phyloP scores from a whole-genome alignment of 2,888 invertebrate species.

The Psylliodes chrysocephalus region DNA sequence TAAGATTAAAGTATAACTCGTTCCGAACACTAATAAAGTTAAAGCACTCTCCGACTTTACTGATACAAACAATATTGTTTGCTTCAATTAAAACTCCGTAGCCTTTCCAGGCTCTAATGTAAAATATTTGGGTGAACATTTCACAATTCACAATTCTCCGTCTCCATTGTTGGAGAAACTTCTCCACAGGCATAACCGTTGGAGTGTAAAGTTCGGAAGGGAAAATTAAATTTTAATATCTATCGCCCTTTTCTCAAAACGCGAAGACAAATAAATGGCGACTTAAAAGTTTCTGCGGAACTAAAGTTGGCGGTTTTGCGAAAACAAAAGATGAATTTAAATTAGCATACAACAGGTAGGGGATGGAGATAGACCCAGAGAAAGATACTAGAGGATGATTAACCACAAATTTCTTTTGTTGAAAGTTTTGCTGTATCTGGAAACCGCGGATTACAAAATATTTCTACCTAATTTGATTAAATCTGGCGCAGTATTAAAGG shows the following conservation, averaged over 20 bases:
- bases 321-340: conserved; percentile 55
- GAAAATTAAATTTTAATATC: conserved; percentile 58
- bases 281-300: conserved; percentile 50
- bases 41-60: conserved; percentile 30
- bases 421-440: conserved; percentile 23
- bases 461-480: background rate
- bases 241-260: conserved; percentile 47
- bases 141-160: conserved; percentile 39
- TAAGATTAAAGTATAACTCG: conserved; percentile 20
- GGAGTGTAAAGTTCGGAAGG: conserved; percentile 47
- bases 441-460: conserved; percentile 13
- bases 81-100: conserved; percentile 23
- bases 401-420: conserved; percentile 29
- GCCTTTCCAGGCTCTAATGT: conserved; percentile 31
- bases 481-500: too few relatives aligned
- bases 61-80: conserved; percentile 39
- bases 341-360: conserved; percentile 58
- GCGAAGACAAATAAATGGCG: conserved; percentile 52
- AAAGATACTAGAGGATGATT: conserved; percentile 20
- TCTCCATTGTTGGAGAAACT: conserved; percentile 29
- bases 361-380: background rate
- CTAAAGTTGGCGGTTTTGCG: conserved; percentile 51
- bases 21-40: conserved; percentile 21
- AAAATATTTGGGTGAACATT: conserved; percentile 39
- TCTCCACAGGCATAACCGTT: conserved; percentile 35